Evolutionary conservation across 2,888 invertebrate species (phyloP).

Genomic region (Phania funesta): DNA sequence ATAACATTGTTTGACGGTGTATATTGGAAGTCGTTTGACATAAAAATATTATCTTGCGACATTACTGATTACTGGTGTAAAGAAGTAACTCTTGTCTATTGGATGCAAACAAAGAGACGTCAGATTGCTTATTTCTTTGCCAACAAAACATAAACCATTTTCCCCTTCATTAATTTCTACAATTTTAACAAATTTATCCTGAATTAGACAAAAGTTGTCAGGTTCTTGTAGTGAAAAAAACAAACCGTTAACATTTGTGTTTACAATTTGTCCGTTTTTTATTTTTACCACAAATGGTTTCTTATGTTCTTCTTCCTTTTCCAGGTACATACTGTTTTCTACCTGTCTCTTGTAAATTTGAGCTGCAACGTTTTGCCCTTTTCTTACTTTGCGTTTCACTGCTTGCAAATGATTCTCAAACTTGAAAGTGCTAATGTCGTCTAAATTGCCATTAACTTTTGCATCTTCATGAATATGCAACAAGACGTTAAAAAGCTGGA

Average conservation of each 20-base stretch:
- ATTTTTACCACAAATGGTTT: slow-evolving; percentile 8
- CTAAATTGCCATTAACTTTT: slow-evolving; percentile 54
- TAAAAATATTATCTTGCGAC: slow-evolving; percentile 21
- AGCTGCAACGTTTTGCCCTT: slow-evolving; percentile 36
- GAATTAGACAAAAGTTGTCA: slow-evolving; percentile 30
- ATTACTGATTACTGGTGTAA: slow-evolving; percentile 41
- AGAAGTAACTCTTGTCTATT: slow-evolving; percentile 45
- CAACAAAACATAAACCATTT: not conserved
- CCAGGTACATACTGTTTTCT: not conserved
- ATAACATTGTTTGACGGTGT: slow-evolving; percentile 22
- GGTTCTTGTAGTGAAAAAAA: slow-evolving; percentile 18
- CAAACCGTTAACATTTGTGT: slow-evolving; percentile 4
- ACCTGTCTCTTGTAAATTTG: slow-evolving; percentile 37
- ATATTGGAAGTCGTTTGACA: slow-evolving; percentile 29
- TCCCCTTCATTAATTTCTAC: not conserved
- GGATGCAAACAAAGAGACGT: slow-evolving; percentile 37
- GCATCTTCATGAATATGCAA: slow-evolving; percentile 62
- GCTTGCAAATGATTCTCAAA: slow-evolving; percentile 52
- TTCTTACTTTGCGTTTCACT: slow-evolving; percentile 48
- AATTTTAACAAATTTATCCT: slow-evolving; percentile 6
- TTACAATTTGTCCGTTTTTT: slow-evolving; percentile 33
- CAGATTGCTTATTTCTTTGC: slow-evolving; percentile 9
- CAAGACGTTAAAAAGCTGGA: slow-evolving; percentile 35
- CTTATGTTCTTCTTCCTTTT: not conserved
- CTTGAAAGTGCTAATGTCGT: slow-evolving; percentile 56